phyloP scores from a whole-genome alignment of 2,113 vertebrate species.

The Saimiri boliviensis region DNA sequence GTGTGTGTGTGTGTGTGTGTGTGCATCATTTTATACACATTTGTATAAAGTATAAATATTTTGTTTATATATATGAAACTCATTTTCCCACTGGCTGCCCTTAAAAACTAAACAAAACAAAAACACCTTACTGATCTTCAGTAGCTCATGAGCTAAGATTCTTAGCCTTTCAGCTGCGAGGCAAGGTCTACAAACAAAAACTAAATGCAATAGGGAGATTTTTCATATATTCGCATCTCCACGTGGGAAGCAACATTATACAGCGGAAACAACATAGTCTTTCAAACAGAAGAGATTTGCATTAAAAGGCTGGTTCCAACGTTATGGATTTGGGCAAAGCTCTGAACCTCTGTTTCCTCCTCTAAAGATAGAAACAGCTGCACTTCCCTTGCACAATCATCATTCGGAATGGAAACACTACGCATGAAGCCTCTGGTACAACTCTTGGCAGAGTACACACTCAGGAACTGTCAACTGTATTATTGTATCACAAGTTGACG shows the following conservation, averaged over 20 bases:
- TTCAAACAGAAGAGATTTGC: neutral
- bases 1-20: neutral
- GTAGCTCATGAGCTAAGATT: neutral
- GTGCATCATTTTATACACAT: neutral
- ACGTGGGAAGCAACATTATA: neutral
- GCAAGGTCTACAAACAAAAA: constrained; percentile 46
- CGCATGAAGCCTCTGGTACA: accelerated
- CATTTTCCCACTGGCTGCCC: constrained; percentile 1
- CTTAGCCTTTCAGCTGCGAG: constrained; percentile 35
- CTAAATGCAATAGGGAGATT: neutral
- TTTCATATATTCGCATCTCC: neutral
- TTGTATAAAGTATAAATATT: constrained; percentile 27
- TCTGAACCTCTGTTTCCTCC: constrained; percentile 56
- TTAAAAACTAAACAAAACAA: neutral
- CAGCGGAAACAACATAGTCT: neutral
- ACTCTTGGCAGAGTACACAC: neutral
- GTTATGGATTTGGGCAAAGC: constrained; percentile 10
- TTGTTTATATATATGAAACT: neutral
- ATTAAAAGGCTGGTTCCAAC: neutral
- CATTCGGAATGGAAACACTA: neutral
- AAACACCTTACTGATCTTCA: constrained; percentile 21
- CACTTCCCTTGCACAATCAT: neutral
- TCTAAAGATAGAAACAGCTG: constrained; percentile 53
- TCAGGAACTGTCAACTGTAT: neutral
- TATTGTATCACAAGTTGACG: neutral